Percentiles rank a stretch among this genome's conserved stretches.
Conservation (phyloP, 2,888 invertebrate genomes). For the Euclidia mi region DNA sequence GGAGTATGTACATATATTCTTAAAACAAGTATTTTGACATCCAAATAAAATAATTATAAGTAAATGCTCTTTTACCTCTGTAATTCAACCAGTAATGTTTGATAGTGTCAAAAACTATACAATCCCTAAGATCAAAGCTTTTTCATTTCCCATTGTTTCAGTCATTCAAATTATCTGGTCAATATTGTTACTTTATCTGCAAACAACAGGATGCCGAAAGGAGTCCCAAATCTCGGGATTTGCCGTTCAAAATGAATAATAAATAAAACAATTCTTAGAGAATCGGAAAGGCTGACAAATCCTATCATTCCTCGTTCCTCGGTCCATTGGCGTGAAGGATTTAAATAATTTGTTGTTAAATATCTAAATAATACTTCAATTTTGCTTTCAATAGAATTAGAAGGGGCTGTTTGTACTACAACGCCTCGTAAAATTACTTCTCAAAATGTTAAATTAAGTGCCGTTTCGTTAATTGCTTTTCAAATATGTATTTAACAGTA, state of each 20-base stretch:
- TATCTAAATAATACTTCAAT: neutral
- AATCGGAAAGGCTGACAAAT: neutral
- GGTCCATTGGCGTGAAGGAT: neutral
- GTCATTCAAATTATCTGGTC: neutral
- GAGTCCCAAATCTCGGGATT: slow-evolving; percentile 1
- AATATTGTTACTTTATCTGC: neutral
- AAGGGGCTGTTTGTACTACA: neutral
- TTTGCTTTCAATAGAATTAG: neutral
- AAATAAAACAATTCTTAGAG: neutral
- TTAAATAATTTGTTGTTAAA: slow-evolving; percentile 1
- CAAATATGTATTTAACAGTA: neutral
- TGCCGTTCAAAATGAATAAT: neutral
- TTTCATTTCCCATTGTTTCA: too few species aligned
- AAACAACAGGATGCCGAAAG: neutral
- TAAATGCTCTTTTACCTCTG: too few species aligned
- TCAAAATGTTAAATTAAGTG: slow-evolving; percentile 1
- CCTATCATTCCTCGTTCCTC: neutral
- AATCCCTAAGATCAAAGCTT: too few species aligned
- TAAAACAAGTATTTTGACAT: too few species aligned
- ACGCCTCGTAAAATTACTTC: neutral
- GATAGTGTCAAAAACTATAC: too few species aligned
- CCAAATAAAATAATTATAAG: too few species aligned
- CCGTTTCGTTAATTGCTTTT: slow-evolving; percentile 5
- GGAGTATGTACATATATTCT: too few species aligned
- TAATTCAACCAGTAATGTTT: too few species aligned